Evolutionary conservation across 2,797 vertebrate genomes (phyloP), one percentile per base, ranked within the genome.

Genomic region (Helostoma temminkii): DNA sequence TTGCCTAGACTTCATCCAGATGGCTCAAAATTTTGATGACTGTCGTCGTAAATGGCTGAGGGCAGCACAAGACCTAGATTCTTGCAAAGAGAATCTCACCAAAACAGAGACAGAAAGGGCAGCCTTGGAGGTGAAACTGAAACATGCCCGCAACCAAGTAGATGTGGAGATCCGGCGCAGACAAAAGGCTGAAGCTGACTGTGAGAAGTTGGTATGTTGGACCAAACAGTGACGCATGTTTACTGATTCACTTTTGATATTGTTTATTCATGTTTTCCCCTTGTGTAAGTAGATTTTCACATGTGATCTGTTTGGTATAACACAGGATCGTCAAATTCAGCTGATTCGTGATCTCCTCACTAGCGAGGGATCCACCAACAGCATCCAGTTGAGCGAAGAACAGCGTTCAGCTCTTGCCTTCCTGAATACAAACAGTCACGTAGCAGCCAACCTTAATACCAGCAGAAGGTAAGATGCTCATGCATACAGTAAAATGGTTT

Each of bases 61-160:
- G 70, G 76, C 92, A 0, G 95, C 97, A 72, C 94, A 93, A 0
- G 96, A 99, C 0, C 88, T 99, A 34, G 90, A 92, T 4, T 93
- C 90, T 21, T 96, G 91, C 87, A 96, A 96, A 77, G 96, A 98
- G 75, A 86, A 92, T 6, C 94, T 99, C 45, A 94, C 96, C 89
- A 98, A 98, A 85, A 90, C 93, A 0, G 96, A 99, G 83, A 95
- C 96, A 0, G 98, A 98, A 66, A 93, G 94, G 3, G 94, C 95
- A 0, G 93, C 98, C 6, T 63, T 99, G 91, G 97, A 98, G 41
- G 96, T 99, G 72, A 98, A 99, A 85, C 93, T 99, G 66, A 99
- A 99, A 87, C 98, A 99, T 0, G 97, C 98, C 21, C 96, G 98
- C 26, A 99, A 99, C 82, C 98, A 99, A 81, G 96, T 99, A 57